phyloP scores from a whole-genome alignment of 2,888 invertebrate genomes.

The Chelonus formosanus region DNA sequence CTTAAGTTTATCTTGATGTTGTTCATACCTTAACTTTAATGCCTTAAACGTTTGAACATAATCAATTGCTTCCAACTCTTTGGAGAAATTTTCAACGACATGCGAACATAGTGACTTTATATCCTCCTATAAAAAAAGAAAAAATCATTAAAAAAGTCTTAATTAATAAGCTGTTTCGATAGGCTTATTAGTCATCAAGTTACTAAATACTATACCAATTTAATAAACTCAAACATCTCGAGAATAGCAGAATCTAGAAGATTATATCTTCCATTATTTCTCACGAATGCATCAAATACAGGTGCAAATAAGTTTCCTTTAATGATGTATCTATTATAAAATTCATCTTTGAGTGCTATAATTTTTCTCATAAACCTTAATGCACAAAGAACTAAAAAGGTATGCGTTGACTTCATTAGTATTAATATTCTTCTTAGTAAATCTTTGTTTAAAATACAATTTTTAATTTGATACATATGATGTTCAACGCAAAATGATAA shows the following conservation, averaged over 20 bases:
- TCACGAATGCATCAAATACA: conserved; percentile 94
- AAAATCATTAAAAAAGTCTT: conserved; percentile 14
- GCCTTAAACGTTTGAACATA: conserved; percentile 99
- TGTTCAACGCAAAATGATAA: conserved; percentile 99
- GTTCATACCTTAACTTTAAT: conserved; percentile 87
- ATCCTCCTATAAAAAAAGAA: conserved; percentile 72
- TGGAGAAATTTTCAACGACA: conserved; percentile 95
- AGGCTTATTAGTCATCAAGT: too few species aligned
- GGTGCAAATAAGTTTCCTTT: conserved; percentile 95
- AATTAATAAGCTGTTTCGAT: conserved; percentile 12
- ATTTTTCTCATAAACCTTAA: conserved; percentile 97
- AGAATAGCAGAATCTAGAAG: conserved; percentile 98
- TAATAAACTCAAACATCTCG: conserved; percentile 99
- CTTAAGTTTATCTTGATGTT: conserved; percentile 89
- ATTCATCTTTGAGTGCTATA: conserved; percentile 96
- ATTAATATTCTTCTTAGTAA: conserved; percentile 93
- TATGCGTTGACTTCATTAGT: conserved; percentile 95
- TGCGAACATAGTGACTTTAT: conserved; percentile 90
- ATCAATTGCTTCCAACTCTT: conserved; percentile 91
- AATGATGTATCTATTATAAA: conserved; percentile 96
- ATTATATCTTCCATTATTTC: conserved; percentile 98
- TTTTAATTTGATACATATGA: conserved; percentile 98
- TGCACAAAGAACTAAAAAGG: conserved; percentile 95
- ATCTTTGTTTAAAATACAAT: conserved; percentile 97
- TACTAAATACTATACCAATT: conserved; percentile 68